Evolutionary conservation across 1,140 invertebrate species (phyloP).

Genomic region (Antheraea pernyi): DNA sequence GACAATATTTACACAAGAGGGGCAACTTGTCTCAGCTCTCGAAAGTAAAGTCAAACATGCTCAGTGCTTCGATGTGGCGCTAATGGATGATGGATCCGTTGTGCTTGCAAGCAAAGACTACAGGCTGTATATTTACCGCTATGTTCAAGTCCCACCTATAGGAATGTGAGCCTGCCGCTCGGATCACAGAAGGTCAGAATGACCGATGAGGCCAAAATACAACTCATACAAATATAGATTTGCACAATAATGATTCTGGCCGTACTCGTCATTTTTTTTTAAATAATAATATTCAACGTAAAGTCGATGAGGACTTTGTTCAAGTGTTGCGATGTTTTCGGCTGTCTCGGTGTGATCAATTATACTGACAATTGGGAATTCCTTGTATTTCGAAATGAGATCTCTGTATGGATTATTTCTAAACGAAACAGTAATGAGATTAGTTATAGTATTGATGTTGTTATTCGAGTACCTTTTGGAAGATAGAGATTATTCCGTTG

Average conservation of each 20-base stretch:
- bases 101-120: slow-evolving; percentile 99
- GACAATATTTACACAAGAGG: slow-evolving; percentile 98
- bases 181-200: slow-evolving; percentile 63
- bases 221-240: slow-evolving; percentile 45
- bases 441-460: slow-evolving; percentile 78
- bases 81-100: slow-evolving; percentile 99
- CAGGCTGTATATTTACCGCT: slow-evolving; percentile 98
- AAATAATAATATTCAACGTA: slow-evolving; percentile 43
- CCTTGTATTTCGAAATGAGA: slow-evolving; percentile 52
- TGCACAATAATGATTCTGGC: slow-evolving; percentile 46
- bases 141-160: slow-evolving; percentile 93
- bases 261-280: slow-evolving; percentile 66
- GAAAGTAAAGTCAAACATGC: slow-evolving; percentile 99
- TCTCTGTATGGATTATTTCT: slow-evolving; percentile 67
- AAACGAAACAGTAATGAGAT: slow-evolving; percentile 76
- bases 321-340: slow-evolving; percentile 54
- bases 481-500: slow-evolving; percentile 73
- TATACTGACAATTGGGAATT: slow-evolving; percentile 48
- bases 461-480: slow-evolving; percentile 74
- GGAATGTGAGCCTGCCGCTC: slow-evolving; percentile 84
- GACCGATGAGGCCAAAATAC: slow-evolving; percentile 62
- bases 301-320: slow-evolving; percentile 53
- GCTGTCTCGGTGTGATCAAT: slow-evolving; percentile 70
- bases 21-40: slow-evolving; percentile 95
- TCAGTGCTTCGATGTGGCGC: slow-evolving; percentile 99